Conservation (phyloP, 2,797 vertebrate species). For the Lithobates pipiens region DNA sequence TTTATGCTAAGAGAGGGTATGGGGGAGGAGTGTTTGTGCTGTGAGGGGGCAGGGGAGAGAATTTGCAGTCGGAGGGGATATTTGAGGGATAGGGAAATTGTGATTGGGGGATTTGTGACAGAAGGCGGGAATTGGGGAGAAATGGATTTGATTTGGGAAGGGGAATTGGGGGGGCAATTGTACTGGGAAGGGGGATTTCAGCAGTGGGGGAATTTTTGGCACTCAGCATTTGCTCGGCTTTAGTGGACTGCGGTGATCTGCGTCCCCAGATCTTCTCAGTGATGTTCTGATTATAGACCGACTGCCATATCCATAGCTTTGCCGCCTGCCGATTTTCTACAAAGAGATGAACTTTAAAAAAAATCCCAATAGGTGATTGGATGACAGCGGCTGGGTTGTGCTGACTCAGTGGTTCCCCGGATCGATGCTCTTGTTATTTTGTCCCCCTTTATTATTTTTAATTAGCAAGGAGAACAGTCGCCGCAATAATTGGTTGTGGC, state of each 20-base stretch:
- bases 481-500: constrained; percentile 40
- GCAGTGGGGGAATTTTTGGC: too few species aligned
- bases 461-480: constrained; percentile 34
- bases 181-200: too few species aligned
- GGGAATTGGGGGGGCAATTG: too few species aligned
- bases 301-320: constrained; percentile 61
- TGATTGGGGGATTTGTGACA: too few species aligned
- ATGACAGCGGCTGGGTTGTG: constrained; percentile 61
- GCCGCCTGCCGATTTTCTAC: constrained; percentile 63
- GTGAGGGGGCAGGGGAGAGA: too few species aligned
- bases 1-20: too few species aligned
- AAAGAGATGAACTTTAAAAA: constrained; percentile 66
- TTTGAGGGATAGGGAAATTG: too few species aligned
- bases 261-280: constrained; percentile 45
- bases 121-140: too few species aligned
- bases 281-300: constrained; percentile 63
- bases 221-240: too few species aligned
- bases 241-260: constrained; percentile 59
- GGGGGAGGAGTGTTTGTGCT: too few species aligned
- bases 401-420: constrained; percentile 56
- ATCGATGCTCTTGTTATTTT: constrained; percentile 51
- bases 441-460: constrained; percentile 41
- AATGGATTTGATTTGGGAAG: too few species aligned
- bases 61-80: too few species aligned
- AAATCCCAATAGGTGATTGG: constrained; percentile 61